Base-by-base conservation (phyloP, 2,113 vertebrate genomes). In the Thermophis baileyi region DNA sequence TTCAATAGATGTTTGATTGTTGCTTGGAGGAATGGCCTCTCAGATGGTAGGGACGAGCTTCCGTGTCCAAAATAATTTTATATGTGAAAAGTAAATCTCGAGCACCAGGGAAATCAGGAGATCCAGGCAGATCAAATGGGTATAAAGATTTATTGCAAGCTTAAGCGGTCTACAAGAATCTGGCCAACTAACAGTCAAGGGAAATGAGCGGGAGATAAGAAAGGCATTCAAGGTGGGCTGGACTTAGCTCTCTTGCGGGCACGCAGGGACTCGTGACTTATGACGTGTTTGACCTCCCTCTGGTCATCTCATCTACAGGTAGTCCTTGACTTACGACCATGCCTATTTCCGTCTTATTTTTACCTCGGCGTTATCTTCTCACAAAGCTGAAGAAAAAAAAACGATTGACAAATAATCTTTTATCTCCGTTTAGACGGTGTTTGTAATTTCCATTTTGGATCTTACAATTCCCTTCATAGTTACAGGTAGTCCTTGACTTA, bases 231-330 rank as follows among this genome's bases (percentile, higher is more conserved):
- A n/a, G 27, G 30, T 69, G 63, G 63, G 12, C 63, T 16, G 12
- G 60, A 2, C 11, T 69, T n/a, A 6, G 60, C 14, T 69, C 3
- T 5, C 30, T 69, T 69, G 63, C 12, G 2, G 63, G 4, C 1
- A 0, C 0, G 0, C 30, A 16, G 12, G 30, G 30, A 69, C 12
- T n/a, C 2, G 4, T 69, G 12, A 69, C 63, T n/a, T n/a, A n/a
- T 30, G 12, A n/a, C 1, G 5, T n/a, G 11, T n/a, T n/a, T n/a
- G 30, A 69, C 30, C 60, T 69, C 11, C 27, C 60, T 69, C 63
- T 16, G 12, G 30, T 69, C 30, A n/a, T 69, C 30, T n/a, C 60
- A 30, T 63, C 11, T 16, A n/a, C 30, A 63, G 60, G 12, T 63
- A n/a, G 11, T 63, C 60, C 60, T 63, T 0, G 12, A 12, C 4